Base-by-base conservation (phyloP, 2,888 invertebrate genomes). In the Dryococelus australis region DNA sequence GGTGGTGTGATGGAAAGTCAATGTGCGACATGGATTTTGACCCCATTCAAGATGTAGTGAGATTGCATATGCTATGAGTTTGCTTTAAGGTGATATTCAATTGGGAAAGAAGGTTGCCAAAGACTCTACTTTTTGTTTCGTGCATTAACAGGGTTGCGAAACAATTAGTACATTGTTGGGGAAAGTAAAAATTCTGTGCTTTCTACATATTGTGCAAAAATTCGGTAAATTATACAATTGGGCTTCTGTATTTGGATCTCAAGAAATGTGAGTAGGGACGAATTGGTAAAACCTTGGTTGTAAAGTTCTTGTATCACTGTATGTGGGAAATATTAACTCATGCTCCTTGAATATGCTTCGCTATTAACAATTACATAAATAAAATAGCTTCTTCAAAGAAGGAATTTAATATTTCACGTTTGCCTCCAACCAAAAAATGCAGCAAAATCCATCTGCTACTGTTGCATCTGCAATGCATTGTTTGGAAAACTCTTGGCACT, bases 361-460 rank as follows among this genome's bases (percentile, higher is more conserved):
- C 26, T 83, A 83, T n/a, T 83, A 27, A 83, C 10, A 26, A 83
- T 83, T 83, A 83, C 28, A 83, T 83, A 20, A 83, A 83, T 26
- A 83, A 83, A 83, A 83, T 83, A 83, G 83, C 83, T 83, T 83
- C 83, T 83, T 35, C n/a, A n/a, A n/a, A n/a, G n/a, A n/a, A n/a
- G n/a, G n/a, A n/a, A n/a, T n/a, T n/a, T n/a, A n/a, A n/a, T 43
- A 43, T 83, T 83, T 83, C 83, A 26, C 27, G 83, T 83, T 83
- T 83, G 8, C 83, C 83, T 83, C 83, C 83, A 83, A 83, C 83
- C 13, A n/a, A 9, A 83, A 83, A 83, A 27, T 83, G 12, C 10
- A 83, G 83, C 83, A 27, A 27, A 83, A 26, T 16, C 27, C 83
- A 1, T 83, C 83, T 83, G 43, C 27, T 83, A 83, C 27, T 0